Evolutionary conservation across 2,113 vertebrate genomes (phyloP).

Genomic region (Neopipo cinnamomea): DNA sequence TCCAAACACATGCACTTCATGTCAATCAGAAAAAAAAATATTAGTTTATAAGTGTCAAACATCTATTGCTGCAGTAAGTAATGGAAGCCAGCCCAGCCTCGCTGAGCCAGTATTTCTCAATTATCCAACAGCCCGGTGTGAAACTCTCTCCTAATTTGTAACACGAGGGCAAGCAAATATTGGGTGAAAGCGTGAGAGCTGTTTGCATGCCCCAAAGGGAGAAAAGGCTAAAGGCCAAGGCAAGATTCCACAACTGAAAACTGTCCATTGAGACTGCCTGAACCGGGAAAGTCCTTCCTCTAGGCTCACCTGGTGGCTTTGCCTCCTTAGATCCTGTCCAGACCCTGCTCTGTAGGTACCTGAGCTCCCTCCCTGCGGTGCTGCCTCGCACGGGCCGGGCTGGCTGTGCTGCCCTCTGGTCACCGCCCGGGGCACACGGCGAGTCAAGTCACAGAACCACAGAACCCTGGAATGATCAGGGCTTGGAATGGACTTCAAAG

Average conservation of each 20-base stretch:
- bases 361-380: not conserved
- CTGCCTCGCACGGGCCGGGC: rapidly evolving
- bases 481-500: not conserved
- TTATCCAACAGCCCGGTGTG: not conserved
- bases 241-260: not conserved
- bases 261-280: not conserved
- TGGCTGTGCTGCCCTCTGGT: not conserved
- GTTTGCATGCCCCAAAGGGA: not conserved
- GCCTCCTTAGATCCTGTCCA: not conserved
- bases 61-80: not conserved
- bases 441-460: not conserved
- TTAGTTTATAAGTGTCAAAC: not conserved
- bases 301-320: not conserved
- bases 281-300: not conserved
- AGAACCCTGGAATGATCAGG: not conserved
- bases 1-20: not conserved
- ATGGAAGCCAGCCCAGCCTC: not conserved
- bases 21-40: not conserved
- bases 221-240: not conserved
- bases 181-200: not conserved
- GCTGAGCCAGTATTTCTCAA: not conserved
- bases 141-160: not conserved
- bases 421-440: not conserved
- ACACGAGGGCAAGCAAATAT: not conserved
- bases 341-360: not conserved